Percentiles rank a stretch among this genome's conserved stretches.
phyloP scores from a whole-genome alignment of 2,888 invertebrate species.

The Dynastes grantii region DNA sequence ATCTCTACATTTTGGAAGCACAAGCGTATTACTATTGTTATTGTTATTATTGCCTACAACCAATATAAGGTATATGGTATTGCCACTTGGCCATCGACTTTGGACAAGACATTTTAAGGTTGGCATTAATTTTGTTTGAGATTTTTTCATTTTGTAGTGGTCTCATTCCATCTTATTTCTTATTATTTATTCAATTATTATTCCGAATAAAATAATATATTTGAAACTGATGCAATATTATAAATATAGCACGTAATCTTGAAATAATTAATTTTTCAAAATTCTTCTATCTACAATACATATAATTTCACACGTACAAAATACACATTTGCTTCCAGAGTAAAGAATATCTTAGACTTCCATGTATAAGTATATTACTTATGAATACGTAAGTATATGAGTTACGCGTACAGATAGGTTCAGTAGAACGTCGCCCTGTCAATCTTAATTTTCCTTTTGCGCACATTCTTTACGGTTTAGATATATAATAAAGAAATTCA shows the following conservation, averaged over 20 bases:
- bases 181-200: no score
- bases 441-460: conserved; percentile 10
- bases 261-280: conserved; percentile 11
- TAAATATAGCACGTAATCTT: conserved; percentile 8
- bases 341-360: conserved; percentile 3
- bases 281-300: conserved; percentile 18
- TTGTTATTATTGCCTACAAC: no score
- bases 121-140: no score
- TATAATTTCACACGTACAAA: conserved; percentile 30
- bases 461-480: conserved; percentile 39
- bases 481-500: conserved; percentile 43
- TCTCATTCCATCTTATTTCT: no score
- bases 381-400: conserved; percentile 1
- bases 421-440: not conserved
- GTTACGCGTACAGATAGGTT: conserved; percentile 7
- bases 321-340: conserved; percentile 25
- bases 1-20: no score
- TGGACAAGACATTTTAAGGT: no score
- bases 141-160: no score
- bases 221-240: not conserved
- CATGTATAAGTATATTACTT: conserved; percentile 23
- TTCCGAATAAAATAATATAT: not conserved
- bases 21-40: no score
- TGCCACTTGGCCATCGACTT: no score
- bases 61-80: no score